Evolutionary conservation across 2,113 vertebrate species (phyloP).

Genomic region (Drymodes brunneopygia): DNA sequence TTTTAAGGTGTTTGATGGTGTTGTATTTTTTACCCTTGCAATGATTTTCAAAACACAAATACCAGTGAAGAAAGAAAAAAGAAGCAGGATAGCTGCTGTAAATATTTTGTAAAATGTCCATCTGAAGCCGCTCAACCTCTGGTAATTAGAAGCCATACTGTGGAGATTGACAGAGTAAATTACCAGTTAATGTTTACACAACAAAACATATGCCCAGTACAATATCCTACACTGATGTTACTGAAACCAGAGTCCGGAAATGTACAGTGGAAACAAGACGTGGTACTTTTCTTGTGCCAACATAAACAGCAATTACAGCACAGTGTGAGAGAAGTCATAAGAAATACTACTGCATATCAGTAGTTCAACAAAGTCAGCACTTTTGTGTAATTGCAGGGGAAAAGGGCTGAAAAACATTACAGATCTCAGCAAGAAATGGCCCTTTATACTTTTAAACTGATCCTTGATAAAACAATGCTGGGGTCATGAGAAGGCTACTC

Average conservation of each 20-base stretch:
- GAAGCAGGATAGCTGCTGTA: constrained; percentile 45
- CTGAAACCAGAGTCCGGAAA: constrained; percentile 84
- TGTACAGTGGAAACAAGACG: constrained; percentile 78
- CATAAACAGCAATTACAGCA: constrained; percentile 88
- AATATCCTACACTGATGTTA: constrained; percentile 83
- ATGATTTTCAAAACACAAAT: constrained; percentile 18
- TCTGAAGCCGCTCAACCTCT: constrained; percentile 60
- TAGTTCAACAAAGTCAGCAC: constrained; percentile 80
- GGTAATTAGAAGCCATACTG: constrained; percentile 69
- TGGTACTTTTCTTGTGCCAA: constrained; percentile 80
- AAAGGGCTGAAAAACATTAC: constrained; percentile 70
- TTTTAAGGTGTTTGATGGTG: neutral
- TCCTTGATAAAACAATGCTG: constrained; percentile 75
- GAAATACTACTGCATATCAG: constrained; percentile 81
- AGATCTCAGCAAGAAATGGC: constrained; percentile 71
- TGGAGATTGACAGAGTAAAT: constrained; percentile 76
- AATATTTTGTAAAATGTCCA: constrained; percentile 66
- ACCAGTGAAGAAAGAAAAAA: constrained; percentile 11
- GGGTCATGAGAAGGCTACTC: constrained; percentile 81
- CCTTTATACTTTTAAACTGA: constrained; percentile 71
- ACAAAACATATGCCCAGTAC: constrained; percentile 81
- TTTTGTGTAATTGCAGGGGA: constrained; percentile 80
- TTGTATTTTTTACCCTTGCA: neutral
- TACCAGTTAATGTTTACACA: constrained; percentile 82
- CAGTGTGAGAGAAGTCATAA: constrained; percentile 81